Conservation (phyloP, 2,113 vertebrate species). For the Nothocercus julius region DNA sequence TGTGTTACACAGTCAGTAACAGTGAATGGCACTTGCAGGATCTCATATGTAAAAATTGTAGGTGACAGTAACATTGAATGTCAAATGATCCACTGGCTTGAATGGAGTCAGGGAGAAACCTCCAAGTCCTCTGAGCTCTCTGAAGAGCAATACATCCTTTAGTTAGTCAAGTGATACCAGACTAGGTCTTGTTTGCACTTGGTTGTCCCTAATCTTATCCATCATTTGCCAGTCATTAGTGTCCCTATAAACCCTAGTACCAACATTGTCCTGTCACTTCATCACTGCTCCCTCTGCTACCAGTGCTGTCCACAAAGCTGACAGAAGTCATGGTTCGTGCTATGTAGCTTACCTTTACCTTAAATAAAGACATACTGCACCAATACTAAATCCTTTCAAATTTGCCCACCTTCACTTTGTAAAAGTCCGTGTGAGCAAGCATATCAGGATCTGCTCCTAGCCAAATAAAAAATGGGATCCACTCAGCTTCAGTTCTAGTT, state of each 20-base stretch:
- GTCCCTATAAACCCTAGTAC: not conserved
- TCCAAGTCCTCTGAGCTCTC: not conserved
- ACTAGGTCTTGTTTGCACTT: not conserved
- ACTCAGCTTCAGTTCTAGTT: not conserved
- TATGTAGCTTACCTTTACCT: not conserved
- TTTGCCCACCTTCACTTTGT: accelerated
- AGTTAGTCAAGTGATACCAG: not conserved
- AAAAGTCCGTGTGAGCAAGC: not conserved
- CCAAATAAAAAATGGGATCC: not conserved
- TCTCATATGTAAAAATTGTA: accelerated
- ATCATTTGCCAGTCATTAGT: not conserved
- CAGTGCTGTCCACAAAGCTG: not conserved
- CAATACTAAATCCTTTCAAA: not conserved
- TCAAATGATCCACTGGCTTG: not conserved
- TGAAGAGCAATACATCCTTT: not conserved
- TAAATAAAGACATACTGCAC: not conserved
- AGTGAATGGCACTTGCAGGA: not conserved
- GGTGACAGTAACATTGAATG: not conserved
- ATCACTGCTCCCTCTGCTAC: not conserved
- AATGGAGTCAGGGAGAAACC: not conserved
- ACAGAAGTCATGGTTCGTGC: not conserved
- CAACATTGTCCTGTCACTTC: not conserved
- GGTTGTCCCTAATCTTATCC: not conserved
- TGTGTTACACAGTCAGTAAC: not conserved
- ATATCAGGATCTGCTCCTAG: not conserved